Evolutionary conservation across 2,797 vertebrate species (phyloP).

Genomic region (Neosalanx taihuensis): DNA sequence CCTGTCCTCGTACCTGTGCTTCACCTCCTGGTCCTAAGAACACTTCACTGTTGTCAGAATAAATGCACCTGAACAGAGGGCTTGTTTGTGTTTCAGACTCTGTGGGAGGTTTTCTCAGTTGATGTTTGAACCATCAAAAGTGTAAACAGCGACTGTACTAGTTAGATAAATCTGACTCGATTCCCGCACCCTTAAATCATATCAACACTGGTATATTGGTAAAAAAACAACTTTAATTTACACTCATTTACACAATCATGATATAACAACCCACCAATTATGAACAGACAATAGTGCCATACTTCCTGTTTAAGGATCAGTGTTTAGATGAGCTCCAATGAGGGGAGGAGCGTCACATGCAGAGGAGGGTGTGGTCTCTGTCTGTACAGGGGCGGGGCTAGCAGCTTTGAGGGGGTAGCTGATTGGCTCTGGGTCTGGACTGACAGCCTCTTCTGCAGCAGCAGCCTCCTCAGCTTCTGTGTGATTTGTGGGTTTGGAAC

Average conservation of each 20-base stretch:
- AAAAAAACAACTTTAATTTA: neutral
- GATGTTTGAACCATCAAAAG: neutral
- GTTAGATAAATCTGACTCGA: too few species aligned
- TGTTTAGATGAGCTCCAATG: too few species aligned
- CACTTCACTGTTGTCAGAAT: constrained; percentile 60
- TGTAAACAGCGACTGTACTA: neutral
- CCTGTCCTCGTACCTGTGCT: neutral
- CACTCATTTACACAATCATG: neutral
- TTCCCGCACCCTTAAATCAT: too few species aligned
- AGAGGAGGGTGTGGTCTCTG: neutral
- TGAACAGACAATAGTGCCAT: too few species aligned
- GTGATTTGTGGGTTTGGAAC: neutral
- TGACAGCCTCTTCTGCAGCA: constrained; percentile 16
- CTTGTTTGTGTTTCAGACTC: neutral
- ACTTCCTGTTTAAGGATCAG: too few species aligned
- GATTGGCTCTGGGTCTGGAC: neutral
- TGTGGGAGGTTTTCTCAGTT: neutral
- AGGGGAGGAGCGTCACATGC: too few species aligned
- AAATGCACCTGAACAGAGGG: constrained; percentile 55
- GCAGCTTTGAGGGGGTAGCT: neutral
- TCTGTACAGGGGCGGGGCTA: neutral
- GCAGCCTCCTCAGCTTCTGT: neutral
- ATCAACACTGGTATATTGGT: neutral
- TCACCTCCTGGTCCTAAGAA: constrained; percentile 7
- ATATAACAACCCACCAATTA: neutral